Evolutionary conservation across 2,113 vertebrate genomes (phyloP), one percentile per base, ranked within the genome.

Genomic region (Dendropsophus ebraccatus): DNA sequence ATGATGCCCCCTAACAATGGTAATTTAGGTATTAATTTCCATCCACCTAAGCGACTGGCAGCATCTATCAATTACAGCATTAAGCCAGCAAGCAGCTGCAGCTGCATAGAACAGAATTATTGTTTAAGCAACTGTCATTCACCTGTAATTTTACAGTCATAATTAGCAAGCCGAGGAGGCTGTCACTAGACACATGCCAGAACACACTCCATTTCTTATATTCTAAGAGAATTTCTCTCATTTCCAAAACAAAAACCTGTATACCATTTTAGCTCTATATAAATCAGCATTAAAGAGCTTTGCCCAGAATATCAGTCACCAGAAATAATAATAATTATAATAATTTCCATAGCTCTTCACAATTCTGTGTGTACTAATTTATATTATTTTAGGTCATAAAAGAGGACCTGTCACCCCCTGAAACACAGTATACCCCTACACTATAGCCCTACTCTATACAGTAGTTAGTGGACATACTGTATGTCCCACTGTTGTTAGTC

Each of bases 1-100:
- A 95, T 94, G 93, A 94, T 17, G 32, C 92, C 90, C 89, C 91
- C 92, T 94, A 97, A 95, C 95, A 94, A 94, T 90, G 87, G 93
- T 93, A 95, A 96, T 96, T 94, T 95, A 93, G 93, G 93, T 94
- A 95, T 95, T 96, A 95, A 96, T 97, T 96, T 93, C 94, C 95
- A 96, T 95, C 93, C 94, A 95, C 94, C 93, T 95, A 76, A 93
- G 93, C 94, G 94, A 96, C 94, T 96, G 95, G 94, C 95, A 96
- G 91, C 92, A 90, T 96, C 95, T 94, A 96, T 97, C 95, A 98
- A 96, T 97, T 97, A 96, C 58, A 89, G 90, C 88, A 92, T 96
- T 96, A 96, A 92, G 94, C 90, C 91, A 90, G 92, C 90, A 91
- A 94, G 93, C 93, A 96, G 95, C 93, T 96, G 94, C 95, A 96